phyloP scores from a whole-genome alignment of 1,140 invertebrate species.

The Oppia nitens region DNA sequence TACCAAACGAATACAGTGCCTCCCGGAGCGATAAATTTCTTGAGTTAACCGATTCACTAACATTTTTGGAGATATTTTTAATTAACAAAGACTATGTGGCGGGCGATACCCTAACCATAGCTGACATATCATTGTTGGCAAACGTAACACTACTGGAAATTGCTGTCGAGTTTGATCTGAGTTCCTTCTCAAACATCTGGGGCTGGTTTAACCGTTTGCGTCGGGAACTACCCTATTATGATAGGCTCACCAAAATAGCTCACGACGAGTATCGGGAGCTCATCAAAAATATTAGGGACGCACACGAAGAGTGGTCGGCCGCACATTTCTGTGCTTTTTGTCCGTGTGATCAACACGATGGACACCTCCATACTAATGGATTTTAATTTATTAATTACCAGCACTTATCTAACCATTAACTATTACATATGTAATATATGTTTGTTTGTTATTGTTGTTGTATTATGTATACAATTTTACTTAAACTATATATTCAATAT shows the following conservation, averaged over 20 bases:
- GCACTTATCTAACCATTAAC: too few relatives aligned
- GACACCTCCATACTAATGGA: too few relatives aligned
- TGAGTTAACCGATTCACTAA: constrained; percentile 19
- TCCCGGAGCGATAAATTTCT: constrained; percentile 15
- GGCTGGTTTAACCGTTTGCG: constrained; percentile 47
- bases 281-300: constrained; percentile 2
- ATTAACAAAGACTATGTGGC: constrained; percentile 20
- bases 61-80: constrained; percentile 22
- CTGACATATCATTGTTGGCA: constrained; percentile 24
- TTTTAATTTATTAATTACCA: too few relatives aligned
- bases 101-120: constrained; percentile 25
- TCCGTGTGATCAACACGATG: not conserved
- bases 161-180: constrained; percentile 38
- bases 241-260: constrained; percentile 5
- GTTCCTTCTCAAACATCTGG: constrained; percentile 41
- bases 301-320: constrained; percentile 10
- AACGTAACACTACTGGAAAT: constrained; percentile 27
- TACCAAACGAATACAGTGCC: constrained; percentile 9
- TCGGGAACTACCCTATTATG: constrained; percentile 45
- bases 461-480: too few relatives aligned
- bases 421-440: too few relatives aligned
- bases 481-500: too few relatives aligned
- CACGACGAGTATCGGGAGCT: constrained; percentile 5
- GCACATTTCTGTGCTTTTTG: constrained; percentile 7
- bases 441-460: too few relatives aligned